A percentile compares a stretch with the other conserved stretches of the same genome.
Conservation (phyloP, 2,797 vertebrate genomes). For the Lycodopsis pacificus region DNA sequence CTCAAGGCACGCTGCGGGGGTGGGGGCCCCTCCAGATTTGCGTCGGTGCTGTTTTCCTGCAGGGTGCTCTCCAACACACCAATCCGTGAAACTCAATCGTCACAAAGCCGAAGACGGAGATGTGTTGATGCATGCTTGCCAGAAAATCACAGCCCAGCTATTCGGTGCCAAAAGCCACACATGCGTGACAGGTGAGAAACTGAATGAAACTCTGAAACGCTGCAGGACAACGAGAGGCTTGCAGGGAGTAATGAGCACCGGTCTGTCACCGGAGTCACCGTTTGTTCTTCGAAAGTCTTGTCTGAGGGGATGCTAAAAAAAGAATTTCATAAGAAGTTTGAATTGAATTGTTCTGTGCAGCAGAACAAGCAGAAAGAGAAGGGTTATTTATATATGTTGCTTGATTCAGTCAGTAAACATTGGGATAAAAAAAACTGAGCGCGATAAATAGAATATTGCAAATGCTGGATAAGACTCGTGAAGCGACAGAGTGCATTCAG, state of each 20-base stretch:
- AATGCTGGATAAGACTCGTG: background rate
- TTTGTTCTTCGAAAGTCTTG: constrained; percentile 9
- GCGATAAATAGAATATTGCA: background rate
- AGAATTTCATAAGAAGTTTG: constrained; percentile 7
- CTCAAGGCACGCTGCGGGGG: constrained; percentile 33
- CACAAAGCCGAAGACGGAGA: constrained; percentile 69
- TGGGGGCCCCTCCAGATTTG: constrained; percentile 36
- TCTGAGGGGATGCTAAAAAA: constrained; percentile 16
- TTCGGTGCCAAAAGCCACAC: constrained; percentile 65
- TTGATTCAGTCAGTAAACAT: constrained; percentile 15
- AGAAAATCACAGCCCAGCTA: constrained; percentile 70
- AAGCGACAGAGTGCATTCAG: constrained; percentile 12
- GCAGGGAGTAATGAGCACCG: constrained; percentile 32
- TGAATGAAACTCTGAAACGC: constrained; percentile 52
- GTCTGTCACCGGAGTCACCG: constrained; percentile 29
- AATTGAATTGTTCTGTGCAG: constrained; percentile 24
- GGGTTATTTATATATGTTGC: constrained; percentile 8
- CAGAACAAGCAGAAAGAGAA: constrained; percentile 1
- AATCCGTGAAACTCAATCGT: constrained; percentile 50
- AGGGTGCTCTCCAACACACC: constrained; percentile 50
- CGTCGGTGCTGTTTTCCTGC: constrained; percentile 47
- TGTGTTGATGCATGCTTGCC: constrained; percentile 73
- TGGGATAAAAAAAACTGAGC: background rate
- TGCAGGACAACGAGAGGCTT: constrained; percentile 36
- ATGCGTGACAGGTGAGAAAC: constrained; percentile 66